Percentiles rank a stretch among this genome's conserved stretches.
Conservation (phyloP, 2,797 vertebrate species). For the Erithacus rubecula region DNA sequence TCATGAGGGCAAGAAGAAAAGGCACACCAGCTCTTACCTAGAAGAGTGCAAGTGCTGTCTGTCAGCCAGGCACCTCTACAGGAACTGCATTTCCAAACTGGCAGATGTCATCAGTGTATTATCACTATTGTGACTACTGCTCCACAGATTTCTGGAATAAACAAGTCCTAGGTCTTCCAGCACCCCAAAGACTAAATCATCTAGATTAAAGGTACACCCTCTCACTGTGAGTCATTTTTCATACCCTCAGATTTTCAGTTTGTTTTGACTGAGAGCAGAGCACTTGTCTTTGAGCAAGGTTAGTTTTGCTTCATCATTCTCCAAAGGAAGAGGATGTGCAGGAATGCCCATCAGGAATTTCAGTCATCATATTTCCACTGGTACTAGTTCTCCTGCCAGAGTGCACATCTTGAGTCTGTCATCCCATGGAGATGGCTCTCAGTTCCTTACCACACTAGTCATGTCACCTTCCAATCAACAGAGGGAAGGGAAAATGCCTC, state of each 20-base stretch:
- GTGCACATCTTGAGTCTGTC: not conserved
- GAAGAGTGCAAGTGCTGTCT: fast-evolving
- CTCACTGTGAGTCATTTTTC: not conserved
- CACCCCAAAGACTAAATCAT: not conserved
- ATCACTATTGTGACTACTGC: not conserved
- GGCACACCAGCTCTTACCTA: not conserved
- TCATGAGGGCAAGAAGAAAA: not conserved
- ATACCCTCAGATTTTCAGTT: not conserved
- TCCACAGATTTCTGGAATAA: not conserved
- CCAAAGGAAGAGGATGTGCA: not conserved
- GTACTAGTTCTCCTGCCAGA: not conserved
- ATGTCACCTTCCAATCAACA: not conserved
- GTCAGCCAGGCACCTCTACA: not conserved
- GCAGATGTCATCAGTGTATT: not conserved
- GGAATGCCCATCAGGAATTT: not conserved
- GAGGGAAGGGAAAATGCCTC: not conserved
- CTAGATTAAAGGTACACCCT: not conserved
- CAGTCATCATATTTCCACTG: not conserved
- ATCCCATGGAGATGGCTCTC: not conserved
- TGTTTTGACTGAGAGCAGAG: not conserved
- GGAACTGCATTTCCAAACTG: not conserved
- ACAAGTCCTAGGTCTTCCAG: not conserved
- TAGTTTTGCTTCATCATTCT: not conserved
- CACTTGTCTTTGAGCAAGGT: not conserved
- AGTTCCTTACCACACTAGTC: not conserved